A percentile compares a stretch with the other conserved stretches of the same genome.
Evolutionary conservation across 2,888 invertebrate species (phyloP).

Genomic region (Asteroscopus sphinx): DNA sequence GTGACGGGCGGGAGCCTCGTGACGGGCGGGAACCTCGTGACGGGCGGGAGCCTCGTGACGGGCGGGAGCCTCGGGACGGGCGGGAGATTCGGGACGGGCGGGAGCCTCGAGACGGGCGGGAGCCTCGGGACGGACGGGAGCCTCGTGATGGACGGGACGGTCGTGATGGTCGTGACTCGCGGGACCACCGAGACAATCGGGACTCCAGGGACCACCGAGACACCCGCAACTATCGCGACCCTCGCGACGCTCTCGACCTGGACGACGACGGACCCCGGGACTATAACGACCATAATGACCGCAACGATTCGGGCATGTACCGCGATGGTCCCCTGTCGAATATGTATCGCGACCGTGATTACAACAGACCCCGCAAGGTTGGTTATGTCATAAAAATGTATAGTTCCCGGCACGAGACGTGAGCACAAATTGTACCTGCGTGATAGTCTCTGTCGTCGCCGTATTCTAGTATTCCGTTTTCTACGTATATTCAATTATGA

Average conservation of each 20-base stretch:
- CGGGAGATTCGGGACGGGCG: slow-evolving; percentile 68
- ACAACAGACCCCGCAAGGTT: slow-evolving; percentile 83
- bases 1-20: slow-evolving; percentile 57
- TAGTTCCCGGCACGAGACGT: too few relatives aligned
- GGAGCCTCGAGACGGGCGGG: slow-evolving; percentile 68
- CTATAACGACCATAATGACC: slow-evolving; percentile 71
- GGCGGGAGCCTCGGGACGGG: slow-evolving; percentile 65
- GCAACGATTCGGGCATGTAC: slow-evolving; percentile 59
- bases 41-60: slow-evolving; percentile 63
- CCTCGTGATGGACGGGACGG: slow-evolving; percentile 68
- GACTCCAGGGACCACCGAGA: slow-evolving; percentile 69
- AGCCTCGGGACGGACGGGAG: slow-evolving; percentile 63
- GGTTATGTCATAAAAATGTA: slow-evolving; percentile 45
- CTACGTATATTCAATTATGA: too few relatives aligned
- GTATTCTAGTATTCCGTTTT: too few relatives aligned
- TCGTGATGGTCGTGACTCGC: slow-evolving; percentile 67
- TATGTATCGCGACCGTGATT: slow-evolving; percentile 82
- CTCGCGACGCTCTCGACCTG: slow-evolving; percentile 65
- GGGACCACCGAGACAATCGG: slow-evolving; percentile 66
- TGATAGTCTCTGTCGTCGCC: too few relatives aligned
- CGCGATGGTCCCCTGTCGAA: slow-evolving; percentile 64
- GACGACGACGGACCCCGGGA: slow-evolving; percentile 66
- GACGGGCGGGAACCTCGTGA: slow-evolving; percentile 68
- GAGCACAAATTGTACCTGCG: too few relatives aligned
- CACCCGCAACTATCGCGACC: slow-evolving; percentile 61